phyloP scores from a whole-genome alignment of 2,797 vertebrate species.

The Pristis pectinata region DNA sequence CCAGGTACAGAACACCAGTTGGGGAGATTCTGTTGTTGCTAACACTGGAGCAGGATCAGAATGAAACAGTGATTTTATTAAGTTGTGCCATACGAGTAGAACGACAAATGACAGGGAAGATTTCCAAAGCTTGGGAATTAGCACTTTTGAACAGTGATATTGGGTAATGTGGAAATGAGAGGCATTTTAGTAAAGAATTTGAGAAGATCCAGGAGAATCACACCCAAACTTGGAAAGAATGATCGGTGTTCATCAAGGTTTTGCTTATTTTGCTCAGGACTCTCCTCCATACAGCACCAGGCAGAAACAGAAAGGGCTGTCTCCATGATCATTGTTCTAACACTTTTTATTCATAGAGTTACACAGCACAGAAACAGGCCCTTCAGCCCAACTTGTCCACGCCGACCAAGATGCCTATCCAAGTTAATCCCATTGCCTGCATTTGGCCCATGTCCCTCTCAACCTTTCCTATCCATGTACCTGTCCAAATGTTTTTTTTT shows the following conservation, averaged over 20 bases:
- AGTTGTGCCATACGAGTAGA: neutral
- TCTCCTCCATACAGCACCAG: neutral
- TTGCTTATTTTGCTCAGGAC: neutral
- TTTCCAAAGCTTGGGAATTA: neutral
- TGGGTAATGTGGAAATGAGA: neutral
- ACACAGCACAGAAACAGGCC: no score
- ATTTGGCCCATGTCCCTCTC: no score
- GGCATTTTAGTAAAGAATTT: neutral
- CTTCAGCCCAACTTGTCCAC: no score
- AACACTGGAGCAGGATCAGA: slow-evolving; percentile 57
- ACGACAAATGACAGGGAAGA: neutral
- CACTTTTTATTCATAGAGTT: neutral
- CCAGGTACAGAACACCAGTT: slow-evolving; percentile 59
- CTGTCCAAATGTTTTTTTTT: no score
- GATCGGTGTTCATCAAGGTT: neutral
- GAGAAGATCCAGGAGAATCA: neutral
- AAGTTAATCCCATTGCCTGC: no score
- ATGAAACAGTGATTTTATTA: neutral
- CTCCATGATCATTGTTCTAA: neutral
- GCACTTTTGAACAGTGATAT: no score
- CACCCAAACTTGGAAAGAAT: neutral
- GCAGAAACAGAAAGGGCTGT: neutral
- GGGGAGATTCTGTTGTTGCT: slow-evolving; percentile 65
- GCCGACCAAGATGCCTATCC: no score
- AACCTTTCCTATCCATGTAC: no score